Evolutionary conservation across 2,113 vertebrate species (phyloP).

Genomic region (Grus americana): DNA sequence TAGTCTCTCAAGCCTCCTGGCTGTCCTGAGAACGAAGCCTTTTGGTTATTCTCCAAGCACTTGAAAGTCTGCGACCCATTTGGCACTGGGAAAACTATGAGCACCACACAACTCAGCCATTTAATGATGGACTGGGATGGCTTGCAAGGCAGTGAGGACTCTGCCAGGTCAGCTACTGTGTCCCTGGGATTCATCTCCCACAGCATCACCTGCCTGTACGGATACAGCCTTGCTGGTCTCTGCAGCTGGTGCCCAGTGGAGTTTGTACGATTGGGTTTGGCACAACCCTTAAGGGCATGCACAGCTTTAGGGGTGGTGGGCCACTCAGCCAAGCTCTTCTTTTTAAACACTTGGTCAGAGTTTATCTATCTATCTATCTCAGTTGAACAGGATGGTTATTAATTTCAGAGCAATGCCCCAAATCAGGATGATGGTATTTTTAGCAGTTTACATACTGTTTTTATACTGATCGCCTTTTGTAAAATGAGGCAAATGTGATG

Average conservation of each 20-base stretch:
- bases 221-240: not conserved
- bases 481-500: not conserved
- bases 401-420: not conserved
- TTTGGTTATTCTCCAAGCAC: not conserved
- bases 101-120: not conserved
- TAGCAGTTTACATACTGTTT: not conserved
- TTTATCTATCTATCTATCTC: not conserved
- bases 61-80: not conserved
- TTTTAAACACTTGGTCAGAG: not conserved
- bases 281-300: not conserved
- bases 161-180: not conserved
- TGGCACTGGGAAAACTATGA: not conserved
- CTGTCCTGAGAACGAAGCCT: not conserved
- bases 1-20: not conserved
- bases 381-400: not conserved
- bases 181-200: not conserved
- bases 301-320: not conserved
- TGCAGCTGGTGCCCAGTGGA: not conserved
- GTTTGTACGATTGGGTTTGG: fast-evolving
- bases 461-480: not conserved
- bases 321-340: not conserved
- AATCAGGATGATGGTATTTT: not conserved
- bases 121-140: not conserved
- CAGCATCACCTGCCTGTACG: not conserved
- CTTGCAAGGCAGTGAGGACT: not conserved